phyloP scores from a whole-genome alignment of 2,797 vertebrate species.

The Gambusia yucatana region DNA sequence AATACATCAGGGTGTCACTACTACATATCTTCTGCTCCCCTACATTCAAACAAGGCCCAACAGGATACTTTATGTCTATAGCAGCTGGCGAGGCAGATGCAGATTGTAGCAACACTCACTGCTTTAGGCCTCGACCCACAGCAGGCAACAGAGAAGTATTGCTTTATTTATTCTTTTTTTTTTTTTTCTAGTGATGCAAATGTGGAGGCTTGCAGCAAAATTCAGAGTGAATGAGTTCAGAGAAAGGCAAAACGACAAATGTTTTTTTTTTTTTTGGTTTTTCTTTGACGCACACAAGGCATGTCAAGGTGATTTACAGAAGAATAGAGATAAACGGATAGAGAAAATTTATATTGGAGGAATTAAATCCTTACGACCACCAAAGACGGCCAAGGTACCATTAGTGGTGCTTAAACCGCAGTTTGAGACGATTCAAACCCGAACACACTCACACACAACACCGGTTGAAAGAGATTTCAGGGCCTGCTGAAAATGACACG shows the following conservation, averaged over 20 bases:
- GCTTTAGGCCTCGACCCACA: conserved; percentile 2
- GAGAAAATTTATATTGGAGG: background rate
- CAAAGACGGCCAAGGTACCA: background rate
- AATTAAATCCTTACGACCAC: background rate
- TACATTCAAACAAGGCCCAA: background rate
- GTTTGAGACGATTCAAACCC: background rate
- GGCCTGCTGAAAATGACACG: background rate
- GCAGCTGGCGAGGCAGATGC: conserved; percentile 21
- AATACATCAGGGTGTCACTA: conserved; percentile 59
- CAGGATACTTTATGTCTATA: conserved; percentile 50
- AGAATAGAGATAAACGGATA: background rate
- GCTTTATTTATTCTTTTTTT: background rate
- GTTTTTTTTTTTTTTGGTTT: background rate
- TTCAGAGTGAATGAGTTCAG: background rate
- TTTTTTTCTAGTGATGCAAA: background rate
- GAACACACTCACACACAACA: conserved; percentile 5
- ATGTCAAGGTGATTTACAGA: background rate
- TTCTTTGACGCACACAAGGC: background rate
- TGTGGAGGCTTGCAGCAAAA: background rate
- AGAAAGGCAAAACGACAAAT: background rate
- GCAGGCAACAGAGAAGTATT: conserved; percentile 1
- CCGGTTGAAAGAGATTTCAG: background rate
- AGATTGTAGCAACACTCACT: background rate
- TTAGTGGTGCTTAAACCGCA: background rate
- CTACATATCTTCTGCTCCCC: conserved; percentile 2